phyloP scores from a whole-genome alignment of 2,113 vertebrate genomes.

The Perccottus glenii region DNA sequence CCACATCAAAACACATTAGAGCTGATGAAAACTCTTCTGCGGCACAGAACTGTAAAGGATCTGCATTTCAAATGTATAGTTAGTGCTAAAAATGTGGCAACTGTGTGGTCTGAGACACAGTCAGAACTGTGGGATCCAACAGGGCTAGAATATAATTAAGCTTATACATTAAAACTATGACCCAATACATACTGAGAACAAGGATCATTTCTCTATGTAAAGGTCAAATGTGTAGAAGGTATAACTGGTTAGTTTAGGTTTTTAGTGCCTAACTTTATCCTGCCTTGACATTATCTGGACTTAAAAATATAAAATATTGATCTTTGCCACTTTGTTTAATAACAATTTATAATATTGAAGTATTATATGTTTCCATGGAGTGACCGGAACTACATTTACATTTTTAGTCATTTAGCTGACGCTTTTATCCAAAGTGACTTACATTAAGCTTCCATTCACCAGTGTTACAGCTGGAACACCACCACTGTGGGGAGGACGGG shows the following conservation, averaged over 20 bases:
- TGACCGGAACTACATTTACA: too few relatives aligned
- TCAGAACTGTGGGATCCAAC: constrained; percentile 26
- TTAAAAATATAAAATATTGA: too few relatives aligned
- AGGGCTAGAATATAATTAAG: constrained; percentile 9
- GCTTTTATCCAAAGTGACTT: too few relatives aligned
- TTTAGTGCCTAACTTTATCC: not conserved
- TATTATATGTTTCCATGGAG: too few relatives aligned
- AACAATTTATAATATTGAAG: too few relatives aligned
- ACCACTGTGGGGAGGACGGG: too few relatives aligned
- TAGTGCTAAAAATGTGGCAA: constrained; percentile 27
- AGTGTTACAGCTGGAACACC: too few relatives aligned
- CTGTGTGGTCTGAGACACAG: constrained; percentile 44
- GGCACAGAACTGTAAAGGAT: constrained; percentile 18
- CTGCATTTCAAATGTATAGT: constrained; percentile 35
- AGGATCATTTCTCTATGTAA: not conserved
- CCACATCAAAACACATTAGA: constrained; percentile 51
- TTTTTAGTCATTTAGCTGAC: too few relatives aligned
- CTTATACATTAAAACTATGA: not conserved
- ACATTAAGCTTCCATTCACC: too few relatives aligned
- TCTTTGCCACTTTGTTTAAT: too few relatives aligned
- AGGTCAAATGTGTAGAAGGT: not conserved
- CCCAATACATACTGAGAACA: not conserved
- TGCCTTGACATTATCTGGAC: not conserved
- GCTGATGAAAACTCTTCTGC: constrained; percentile 32
- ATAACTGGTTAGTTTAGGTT: not conserved